Evolutionary conservation across 2,888 invertebrate genomes (phyloP).

Genomic region (Zeuzera pyrina): DNA sequence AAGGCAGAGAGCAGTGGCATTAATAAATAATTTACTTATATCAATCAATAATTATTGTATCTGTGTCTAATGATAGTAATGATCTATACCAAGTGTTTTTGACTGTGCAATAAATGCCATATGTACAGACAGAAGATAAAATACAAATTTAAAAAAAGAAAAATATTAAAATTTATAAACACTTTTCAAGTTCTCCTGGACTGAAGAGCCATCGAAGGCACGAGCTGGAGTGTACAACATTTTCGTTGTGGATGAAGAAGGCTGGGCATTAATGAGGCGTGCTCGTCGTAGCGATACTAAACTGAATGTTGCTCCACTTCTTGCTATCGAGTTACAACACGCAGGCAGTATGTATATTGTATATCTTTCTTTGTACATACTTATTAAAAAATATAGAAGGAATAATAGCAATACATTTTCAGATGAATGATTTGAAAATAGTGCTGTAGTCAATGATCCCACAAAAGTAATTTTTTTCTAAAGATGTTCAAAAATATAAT

Average conservation of each 20-base stretch:
- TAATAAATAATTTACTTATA: no score
- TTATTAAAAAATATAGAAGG: neutral
- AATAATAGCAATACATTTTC: neutral
- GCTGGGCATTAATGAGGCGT: slow-evolving; percentile 88
- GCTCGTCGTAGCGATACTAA: slow-evolving; percentile 83
- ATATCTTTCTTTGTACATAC: slow-evolving; percentile 3
- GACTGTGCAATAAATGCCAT: no score
- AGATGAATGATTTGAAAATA: no score
- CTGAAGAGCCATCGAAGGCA: slow-evolving; percentile 87
- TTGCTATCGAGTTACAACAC: slow-evolving; percentile 77
- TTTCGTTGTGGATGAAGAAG: slow-evolving; percentile 92
- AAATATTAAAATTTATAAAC: neutral
- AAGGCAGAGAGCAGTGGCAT: no score
- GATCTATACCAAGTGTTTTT: no score
- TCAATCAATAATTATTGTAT: no score
- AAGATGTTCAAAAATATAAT: no score
- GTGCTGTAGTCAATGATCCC: no score
- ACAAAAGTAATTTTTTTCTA: no score
- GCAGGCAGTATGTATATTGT: slow-evolving; percentile 52
- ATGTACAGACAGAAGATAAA: no score
- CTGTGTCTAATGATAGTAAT: no score
- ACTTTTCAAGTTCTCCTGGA: slow-evolving; percentile 89
- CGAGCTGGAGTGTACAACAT: slow-evolving; percentile 86
- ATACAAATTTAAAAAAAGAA: no score
- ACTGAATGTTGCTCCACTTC: slow-evolving; percentile 76